Evolutionary conservation across 2,797 vertebrate species (phyloP).

Genomic region (Lacerta bilineata): DNA sequence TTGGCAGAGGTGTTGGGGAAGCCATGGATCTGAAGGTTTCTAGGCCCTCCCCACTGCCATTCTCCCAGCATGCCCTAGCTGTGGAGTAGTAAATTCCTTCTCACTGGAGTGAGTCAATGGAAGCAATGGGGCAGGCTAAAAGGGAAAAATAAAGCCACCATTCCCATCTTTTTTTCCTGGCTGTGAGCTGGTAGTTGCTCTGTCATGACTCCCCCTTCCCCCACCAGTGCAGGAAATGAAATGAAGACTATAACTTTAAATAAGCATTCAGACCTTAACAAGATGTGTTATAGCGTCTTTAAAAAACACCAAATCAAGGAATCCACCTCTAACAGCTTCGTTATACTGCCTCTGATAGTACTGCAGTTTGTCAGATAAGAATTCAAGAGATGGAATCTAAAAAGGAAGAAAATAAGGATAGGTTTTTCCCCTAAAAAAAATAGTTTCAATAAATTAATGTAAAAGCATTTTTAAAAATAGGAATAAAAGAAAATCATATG

Average conservation of each 20-base stretch:
- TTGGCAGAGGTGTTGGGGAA: no score
- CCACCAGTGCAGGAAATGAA: not conserved
- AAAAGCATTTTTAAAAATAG: not conserved
- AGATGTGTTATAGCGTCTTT: constrained; percentile 84
- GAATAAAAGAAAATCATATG: not conserved
- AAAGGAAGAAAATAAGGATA: not conserved
- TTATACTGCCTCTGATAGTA: constrained; percentile 80
- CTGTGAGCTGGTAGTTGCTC: no score
- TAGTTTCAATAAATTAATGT: not conserved
- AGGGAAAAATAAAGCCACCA: no score
- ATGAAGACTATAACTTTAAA: not conserved
- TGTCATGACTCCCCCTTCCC: no score
- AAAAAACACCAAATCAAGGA: constrained; percentile 84
- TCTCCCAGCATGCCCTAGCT: no score
- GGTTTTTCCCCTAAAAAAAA: not conserved
- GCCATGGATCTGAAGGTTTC: no score
- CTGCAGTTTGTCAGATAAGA: constrained; percentile 77
- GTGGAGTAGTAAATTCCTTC: no score
- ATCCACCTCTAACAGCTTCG: constrained; percentile 78
- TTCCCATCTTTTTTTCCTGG: no score
- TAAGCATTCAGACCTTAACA: constrained; percentile 76
- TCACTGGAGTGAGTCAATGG: no score
- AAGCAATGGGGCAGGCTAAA: no score
- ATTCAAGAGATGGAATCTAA: constrained; percentile 78
- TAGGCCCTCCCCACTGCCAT: no score